Conservation (phyloP, 2,888 invertebrate species). For the Drosophila suboccidentalis region DNA sequence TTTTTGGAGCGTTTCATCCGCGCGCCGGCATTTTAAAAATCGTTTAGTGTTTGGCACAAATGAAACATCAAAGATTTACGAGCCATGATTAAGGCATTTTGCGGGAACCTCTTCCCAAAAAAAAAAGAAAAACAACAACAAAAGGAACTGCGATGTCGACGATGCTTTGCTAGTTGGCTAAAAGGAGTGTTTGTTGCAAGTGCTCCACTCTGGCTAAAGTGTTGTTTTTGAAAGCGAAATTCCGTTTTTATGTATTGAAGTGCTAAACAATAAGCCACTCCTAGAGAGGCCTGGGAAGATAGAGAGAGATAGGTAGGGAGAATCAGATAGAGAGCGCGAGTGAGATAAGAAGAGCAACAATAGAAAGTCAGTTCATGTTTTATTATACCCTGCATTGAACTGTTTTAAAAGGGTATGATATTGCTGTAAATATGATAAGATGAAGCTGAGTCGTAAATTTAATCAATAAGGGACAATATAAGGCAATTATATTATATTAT, state of each 20-base stretch:
- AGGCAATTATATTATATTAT: too few species aligned
- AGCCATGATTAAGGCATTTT: constrained; percentile 79
- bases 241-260: constrained; percentile 58
- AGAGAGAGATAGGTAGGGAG: neutral
- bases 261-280: constrained; percentile 44
- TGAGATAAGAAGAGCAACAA: neutral
- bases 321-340: neutral
- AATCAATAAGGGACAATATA: neutral
- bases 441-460: neutral
- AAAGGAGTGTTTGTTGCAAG: constrained; percentile 52
- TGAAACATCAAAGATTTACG: constrained; percentile 82
- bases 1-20: neutral
- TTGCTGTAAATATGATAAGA: neutral
- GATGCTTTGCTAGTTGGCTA: constrained; percentile 5
- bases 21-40: constrained; percentile 68
- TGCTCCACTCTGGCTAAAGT: constrained; percentile 53
- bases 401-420: neutral
- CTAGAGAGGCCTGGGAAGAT: neutral
- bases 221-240: constrained; percentile 65
- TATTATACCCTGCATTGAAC: constrained; percentile 9
- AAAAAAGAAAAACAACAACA: constrained; percentile 44
- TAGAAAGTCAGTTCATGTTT: constrained; percentile 28
- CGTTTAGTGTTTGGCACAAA: constrained; percentile 80
- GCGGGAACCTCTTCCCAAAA: constrained; percentile 30
- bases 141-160: constrained; percentile 33